phyloP scores from a whole-genome alignment of 2,797 vertebrate genomes.

The Artibeus lituratus region DNA sequence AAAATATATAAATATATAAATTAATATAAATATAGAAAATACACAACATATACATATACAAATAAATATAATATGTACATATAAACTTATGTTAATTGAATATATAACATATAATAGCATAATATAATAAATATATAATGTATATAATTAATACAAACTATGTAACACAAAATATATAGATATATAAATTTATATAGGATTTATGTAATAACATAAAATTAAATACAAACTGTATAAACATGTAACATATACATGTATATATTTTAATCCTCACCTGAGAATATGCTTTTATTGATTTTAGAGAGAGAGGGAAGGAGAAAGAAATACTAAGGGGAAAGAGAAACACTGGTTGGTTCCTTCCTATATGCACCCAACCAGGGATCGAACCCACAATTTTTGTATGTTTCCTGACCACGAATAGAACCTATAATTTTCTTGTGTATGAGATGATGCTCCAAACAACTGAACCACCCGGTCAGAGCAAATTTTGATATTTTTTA shows the following conservation, averaged over 20 bases:
- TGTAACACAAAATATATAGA: too few species aligned
- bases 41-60: too few species aligned
- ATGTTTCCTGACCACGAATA: neutral
- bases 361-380: neutral
- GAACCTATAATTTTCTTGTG: neutral
- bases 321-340: neutral
- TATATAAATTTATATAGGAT: too few species aligned
- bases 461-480: neutral
- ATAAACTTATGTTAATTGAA: too few species aligned
- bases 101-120: neutral
- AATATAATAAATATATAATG: neutral
- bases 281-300: neutral
- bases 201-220: neutral
- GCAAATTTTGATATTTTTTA: neutral
- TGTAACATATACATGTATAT: neutral
- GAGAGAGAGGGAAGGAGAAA: neutral
- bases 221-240: neutral
- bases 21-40: too few species aligned
- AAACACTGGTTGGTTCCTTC: neutral
- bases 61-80: too few species aligned
- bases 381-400: neutral
- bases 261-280: neutral
- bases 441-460: neutral
- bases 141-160: neutral
- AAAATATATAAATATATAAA: too few species aligned